Evolutionary conservation across 2,113 vertebrate genomes (phyloP).

Genomic region (Rhipidura dahli): DNA sequence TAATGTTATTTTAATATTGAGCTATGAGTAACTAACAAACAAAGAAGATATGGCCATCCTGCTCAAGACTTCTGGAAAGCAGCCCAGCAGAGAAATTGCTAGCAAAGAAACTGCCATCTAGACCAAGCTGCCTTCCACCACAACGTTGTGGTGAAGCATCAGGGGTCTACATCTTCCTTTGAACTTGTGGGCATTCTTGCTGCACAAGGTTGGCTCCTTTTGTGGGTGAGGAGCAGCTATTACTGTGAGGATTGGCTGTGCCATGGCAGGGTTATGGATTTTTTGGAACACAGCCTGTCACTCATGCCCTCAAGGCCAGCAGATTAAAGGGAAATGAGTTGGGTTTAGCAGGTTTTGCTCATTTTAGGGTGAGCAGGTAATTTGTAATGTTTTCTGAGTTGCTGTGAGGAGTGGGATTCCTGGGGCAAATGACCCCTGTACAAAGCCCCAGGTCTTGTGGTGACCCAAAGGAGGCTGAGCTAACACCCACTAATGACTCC

Average conservation of each 20-base stretch:
- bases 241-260: neutral
- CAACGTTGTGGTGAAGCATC: accelerated
- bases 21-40: neutral
- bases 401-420: neutral
- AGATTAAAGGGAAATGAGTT: neutral
- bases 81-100: neutral
- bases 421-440: neutral
- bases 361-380: neutral
- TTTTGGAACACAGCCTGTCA: neutral
- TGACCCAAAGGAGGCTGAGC: neutral
- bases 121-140: neutral
- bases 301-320: neutral
- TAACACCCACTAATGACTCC: neutral
- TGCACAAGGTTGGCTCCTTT: neutral
- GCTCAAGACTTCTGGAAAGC: neutral
- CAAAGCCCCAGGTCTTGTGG: neutral
- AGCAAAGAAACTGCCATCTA: neutral
- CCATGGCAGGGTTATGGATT: accelerated
- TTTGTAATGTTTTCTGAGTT: neutral
- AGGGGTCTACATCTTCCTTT: neutral
- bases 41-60: neutral
- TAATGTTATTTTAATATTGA: neutral
- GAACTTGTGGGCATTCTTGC: neutral
- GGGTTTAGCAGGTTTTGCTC: neutral
- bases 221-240: neutral